Evolutionary conservation across 2,888 invertebrate species (phyloP), one percentile per base, ranked within the genome.

Genomic region (Spodoptera picta): DNA sequence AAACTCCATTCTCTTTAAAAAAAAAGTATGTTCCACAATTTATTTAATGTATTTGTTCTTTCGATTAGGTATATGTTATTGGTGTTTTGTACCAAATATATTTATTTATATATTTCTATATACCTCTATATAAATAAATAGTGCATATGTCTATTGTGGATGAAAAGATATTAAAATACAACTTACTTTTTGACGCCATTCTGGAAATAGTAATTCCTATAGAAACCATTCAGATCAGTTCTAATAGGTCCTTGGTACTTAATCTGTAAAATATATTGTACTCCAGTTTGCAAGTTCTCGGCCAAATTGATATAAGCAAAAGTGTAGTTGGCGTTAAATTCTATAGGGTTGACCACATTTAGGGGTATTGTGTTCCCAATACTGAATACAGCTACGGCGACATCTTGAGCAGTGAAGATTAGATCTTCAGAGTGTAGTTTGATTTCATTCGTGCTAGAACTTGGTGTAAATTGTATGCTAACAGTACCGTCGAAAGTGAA

Each of bases 221-320:
- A 96, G 76, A 96, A 96, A 56, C 96, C 96, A 60, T 85, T 92
- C 70, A 96, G 87, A 65, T 95, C 95, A 1, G 91, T 86, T 75
- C 95, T 95, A 41, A 96, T 93, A 0, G 89, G 86, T 2, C 96
- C 96, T 0, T 75, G 87, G 74, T 95, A 97, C 0, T 80, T 72
- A 69, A 96, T 95, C 19, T 83, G 87, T 49, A 96, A 80, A 1
- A 77, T 81, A 75, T 96, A 95, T 5, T 83, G 82, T 3, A 83
- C 77, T 1, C 90, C 92, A 1, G 79, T 79, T 52, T 81, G 67
- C 12, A 96, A 79, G 19, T 84, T 79, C 2, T 75, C 76, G 51
- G 77, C 79, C 52, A 96, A 83, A 70, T 91, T 88, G 1, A 96
- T 91, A 12, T 91, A 87, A 31, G 91, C 90, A 73, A 96, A 95